These are phyloP conservation scores for Eulemur rufifrons DNA, from an alignment of 2,113 vertebrate genomes.

Conservation along the genomic window DNA sequence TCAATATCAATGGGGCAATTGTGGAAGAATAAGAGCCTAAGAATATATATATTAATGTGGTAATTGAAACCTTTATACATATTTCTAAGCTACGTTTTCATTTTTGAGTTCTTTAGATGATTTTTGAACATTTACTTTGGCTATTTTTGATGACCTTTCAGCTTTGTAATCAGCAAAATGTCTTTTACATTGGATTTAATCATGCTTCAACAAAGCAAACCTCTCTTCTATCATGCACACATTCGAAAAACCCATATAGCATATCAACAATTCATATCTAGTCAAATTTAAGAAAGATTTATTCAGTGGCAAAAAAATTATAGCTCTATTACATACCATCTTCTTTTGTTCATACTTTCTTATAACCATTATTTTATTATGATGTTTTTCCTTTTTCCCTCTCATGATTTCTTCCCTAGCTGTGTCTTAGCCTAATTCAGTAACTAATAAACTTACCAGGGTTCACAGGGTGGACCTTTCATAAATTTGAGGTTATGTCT, in stretches of 20 bases:
- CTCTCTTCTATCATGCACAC: background rate
- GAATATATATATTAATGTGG: background rate
- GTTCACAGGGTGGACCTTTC: background rate
- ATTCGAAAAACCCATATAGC: background rate
- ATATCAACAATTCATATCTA: background rate
- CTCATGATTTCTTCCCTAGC: background rate
- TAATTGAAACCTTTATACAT: background rate
- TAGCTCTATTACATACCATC: background rate
- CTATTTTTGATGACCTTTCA: background rate
- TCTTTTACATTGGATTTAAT: background rate
- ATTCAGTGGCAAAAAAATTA: background rate
- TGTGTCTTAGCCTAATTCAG: background rate
- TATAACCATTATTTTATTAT: background rate
- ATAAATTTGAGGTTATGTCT: background rate
- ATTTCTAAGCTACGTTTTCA: background rate
- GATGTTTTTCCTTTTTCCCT: background rate
- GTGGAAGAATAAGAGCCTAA: background rate
- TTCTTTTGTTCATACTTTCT: background rate
- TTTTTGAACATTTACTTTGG: background rate
- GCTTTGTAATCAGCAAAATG: background rate
- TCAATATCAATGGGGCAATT: background rate
- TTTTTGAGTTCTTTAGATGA: background rate
- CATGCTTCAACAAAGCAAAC: background rate
- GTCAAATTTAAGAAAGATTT: background rate
- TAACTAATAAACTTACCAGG: background rate